Conservation (phyloP, 2,888 invertebrate species). For the Harpalus rubripes region DNA sequence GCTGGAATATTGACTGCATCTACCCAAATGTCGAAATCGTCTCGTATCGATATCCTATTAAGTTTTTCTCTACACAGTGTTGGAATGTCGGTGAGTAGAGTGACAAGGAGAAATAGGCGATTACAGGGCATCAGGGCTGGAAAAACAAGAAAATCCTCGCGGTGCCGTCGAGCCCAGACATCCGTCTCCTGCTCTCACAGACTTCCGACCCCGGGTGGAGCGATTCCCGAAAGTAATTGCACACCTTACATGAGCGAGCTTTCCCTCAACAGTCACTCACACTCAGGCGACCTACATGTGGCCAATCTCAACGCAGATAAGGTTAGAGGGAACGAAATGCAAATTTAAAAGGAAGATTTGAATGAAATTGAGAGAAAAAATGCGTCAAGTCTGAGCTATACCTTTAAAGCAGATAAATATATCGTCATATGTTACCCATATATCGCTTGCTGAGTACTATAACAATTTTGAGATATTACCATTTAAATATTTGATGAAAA, state of each 20-base stretch:
- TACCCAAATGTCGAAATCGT: not conserved
- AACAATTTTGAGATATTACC: too few species aligned
- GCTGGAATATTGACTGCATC: too few species aligned
- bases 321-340: too few species aligned
- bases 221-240: conserved; percentile 52
- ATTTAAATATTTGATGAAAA: too few species aligned
- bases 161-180: conserved; percentile 31
- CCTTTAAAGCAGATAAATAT: too few species aligned
- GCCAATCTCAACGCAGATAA: too few species aligned
- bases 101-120: conserved; percentile 52
- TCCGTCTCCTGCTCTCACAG: conserved; percentile 7
- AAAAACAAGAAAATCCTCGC: conserved; percentile 50
- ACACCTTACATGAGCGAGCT: conserved; percentile 29
- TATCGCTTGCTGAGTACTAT: too few species aligned
- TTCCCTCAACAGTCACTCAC: conserved; percentile 2
- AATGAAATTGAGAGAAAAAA: too few species aligned
- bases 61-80: not conserved
- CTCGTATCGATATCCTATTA: not conserved
- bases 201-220: not conserved
- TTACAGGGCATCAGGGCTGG: conserved; percentile 36
- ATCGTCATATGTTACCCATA: too few species aligned
- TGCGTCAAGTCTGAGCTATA: too few species aligned
- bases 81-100: conserved; percentile 1
- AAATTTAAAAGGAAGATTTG: too few species aligned
- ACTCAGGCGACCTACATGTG: not conserved